Conservation (phyloP, 2,113 vertebrate species). For the Garra rufa region DNA sequence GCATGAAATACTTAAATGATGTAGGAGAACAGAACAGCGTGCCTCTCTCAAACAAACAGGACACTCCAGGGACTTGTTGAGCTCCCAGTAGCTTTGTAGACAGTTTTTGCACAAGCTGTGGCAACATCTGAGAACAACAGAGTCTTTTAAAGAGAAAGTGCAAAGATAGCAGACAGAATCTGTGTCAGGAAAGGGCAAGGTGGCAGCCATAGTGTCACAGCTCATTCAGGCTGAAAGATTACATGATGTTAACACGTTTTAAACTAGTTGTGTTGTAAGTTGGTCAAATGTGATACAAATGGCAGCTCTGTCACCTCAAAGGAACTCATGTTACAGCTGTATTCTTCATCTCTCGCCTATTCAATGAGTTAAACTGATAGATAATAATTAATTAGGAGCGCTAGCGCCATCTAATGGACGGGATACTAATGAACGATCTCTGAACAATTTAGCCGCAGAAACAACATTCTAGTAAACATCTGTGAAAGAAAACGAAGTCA, state of each 20-base stretch:
- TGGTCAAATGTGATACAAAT: background rate
- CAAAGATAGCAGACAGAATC: conserved; percentile 25
- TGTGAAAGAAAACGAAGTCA: too few species aligned
- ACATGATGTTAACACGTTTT: background rate
- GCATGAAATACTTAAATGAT: background rate
- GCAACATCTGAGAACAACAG: conserved; percentile 33
- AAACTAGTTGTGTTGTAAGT: background rate
- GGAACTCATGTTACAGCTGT: background rate
- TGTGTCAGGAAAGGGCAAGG: background rate
- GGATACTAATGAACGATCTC: background rate
- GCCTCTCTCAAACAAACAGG: conserved; percentile 39
- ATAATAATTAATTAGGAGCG: background rate
- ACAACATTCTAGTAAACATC: too few species aligned
- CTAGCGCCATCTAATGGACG: conserved; percentile 42
- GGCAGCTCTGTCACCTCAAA: background rate
- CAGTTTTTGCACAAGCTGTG: conserved; percentile 41
- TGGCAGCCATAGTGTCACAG: background rate
- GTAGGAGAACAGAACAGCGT: conserved; percentile 20
- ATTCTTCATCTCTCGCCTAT: background rate
- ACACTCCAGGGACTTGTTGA: conserved; percentile 25
- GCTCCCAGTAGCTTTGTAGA: conserved; percentile 44
- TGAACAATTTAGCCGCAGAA: background rate
- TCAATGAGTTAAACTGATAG: background rate
- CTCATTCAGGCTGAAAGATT: background rate
- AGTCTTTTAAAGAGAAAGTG: background rate